These are phyloP conservation scores for Sebastes nivosus DNA, from an alignment of 2,797 vertebrate genomes.

Conservation along the genomic window DNA sequence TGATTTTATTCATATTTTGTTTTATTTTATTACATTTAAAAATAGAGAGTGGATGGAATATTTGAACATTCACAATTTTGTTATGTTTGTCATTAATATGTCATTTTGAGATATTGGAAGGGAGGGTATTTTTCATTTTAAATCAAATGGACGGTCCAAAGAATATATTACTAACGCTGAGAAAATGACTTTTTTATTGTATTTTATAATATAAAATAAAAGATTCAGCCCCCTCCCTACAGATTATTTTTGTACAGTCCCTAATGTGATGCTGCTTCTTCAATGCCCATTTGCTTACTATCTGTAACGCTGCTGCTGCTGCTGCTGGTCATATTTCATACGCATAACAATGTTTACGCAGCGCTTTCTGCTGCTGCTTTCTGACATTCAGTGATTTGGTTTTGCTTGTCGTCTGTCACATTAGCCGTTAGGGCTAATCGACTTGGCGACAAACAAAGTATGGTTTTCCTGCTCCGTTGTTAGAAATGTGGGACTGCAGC, in stretches of 20 bases:
- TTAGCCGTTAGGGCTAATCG: background rate
- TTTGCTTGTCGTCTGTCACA: constrained; percentile 2
- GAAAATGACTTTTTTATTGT: background rate
- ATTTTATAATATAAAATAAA: background rate
- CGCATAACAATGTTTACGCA: background rate
- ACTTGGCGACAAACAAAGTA: constrained; percentile 7
- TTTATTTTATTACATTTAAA: background rate
- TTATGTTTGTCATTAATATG: background rate
- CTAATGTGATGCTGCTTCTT: background rate
- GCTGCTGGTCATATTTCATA: background rate
- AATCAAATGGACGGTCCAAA: background rate
- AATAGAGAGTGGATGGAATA: background rate
- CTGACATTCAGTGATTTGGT: background rate
- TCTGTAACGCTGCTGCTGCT: background rate
- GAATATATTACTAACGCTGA: background rate
- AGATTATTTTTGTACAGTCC: background rate
- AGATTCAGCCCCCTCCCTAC: background rate
- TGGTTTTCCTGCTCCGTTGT: background rate
- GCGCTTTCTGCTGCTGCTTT: background rate
- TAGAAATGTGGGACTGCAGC: background rate
- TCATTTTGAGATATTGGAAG: background rate
- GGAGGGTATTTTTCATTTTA: background rate
- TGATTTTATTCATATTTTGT: background rate
- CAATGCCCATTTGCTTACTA: background rate
- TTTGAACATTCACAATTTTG: background rate